Evolutionary conservation across 2,888 invertebrate species (phyloP).

Genomic region (Epiblema foenella): DNA sequence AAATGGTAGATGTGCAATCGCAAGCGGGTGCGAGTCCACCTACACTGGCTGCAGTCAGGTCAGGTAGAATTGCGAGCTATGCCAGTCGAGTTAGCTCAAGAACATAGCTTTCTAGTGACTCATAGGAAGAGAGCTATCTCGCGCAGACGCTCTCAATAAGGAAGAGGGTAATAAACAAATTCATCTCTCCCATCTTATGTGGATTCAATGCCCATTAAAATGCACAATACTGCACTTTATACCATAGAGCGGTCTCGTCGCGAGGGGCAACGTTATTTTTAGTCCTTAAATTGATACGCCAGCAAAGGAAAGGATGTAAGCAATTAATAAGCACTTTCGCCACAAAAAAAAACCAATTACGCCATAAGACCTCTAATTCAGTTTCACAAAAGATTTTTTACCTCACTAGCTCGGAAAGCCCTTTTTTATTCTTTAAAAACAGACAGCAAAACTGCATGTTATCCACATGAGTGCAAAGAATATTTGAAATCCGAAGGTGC

Average conservation of each 20-base stretch:
- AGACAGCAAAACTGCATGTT: too few relatives aligned
- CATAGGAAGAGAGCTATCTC: slow-evolving; percentile 84
- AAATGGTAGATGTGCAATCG: slow-evolving; percentile 42
- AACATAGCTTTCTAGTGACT: slow-evolving; percentile 84
- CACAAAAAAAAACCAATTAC: slow-evolving; percentile 59
- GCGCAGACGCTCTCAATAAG: slow-evolving; percentile 84
- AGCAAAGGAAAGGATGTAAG: slow-evolving; percentile 82
- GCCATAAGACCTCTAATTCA: slow-evolving; percentile 46
- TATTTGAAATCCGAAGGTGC: too few relatives aligned
- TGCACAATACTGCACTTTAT: slow-evolving; percentile 84
- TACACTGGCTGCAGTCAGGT: slow-evolving; percentile 62
- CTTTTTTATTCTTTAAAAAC: too few relatives aligned
- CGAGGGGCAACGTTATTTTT: slow-evolving; percentile 80
- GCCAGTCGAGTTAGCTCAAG: slow-evolving; percentile 76
- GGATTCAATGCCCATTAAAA: slow-evolving; percentile 79
- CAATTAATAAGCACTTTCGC: slow-evolving; percentile 80
- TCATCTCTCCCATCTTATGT: slow-evolving; percentile 83
- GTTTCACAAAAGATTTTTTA: slow-evolving; percentile 23
- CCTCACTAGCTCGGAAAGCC: too few relatives aligned
- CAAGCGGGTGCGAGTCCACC: slow-evolving; percentile 59
- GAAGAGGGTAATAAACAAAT: slow-evolving; percentile 85
- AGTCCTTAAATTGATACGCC: slow-evolving; percentile 79
- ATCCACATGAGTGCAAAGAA: too few relatives aligned
- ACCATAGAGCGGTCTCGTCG: slow-evolving; percentile 67
- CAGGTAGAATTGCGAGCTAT: slow-evolving; percentile 66